These are phyloP conservation scores for Rhabdornis inornatus DNA, from an alignment of 2,113 vertebrate species.

Conservation along the genomic window DNA sequence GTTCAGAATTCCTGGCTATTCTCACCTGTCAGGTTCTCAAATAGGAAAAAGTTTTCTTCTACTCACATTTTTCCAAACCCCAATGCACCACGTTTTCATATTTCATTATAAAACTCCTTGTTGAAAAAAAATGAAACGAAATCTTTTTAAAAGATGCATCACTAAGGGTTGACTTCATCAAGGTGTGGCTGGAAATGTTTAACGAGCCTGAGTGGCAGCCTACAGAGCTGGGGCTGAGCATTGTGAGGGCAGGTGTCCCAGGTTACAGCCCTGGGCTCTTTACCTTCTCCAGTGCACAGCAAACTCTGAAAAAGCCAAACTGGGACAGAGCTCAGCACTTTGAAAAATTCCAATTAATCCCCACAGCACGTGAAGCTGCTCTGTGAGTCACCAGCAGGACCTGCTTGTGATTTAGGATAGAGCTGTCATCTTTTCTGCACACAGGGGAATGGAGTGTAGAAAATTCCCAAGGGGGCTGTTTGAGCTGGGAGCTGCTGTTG, in stretches of 20 bases:
- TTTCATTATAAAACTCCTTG: neutral
- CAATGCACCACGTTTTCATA: fast-evolving
- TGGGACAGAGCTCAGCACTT: neutral
- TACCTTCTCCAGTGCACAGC: neutral
- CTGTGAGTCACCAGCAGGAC: neutral
- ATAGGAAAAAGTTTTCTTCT: neutral
- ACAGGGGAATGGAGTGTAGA: fast-evolving
- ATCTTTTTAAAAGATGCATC: neutral
- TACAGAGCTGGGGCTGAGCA: neutral
- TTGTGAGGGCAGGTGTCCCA: neutral
- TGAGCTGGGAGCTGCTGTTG: neutral
- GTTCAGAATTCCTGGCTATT: neutral
- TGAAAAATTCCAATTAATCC: neutral
- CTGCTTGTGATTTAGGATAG: neutral
- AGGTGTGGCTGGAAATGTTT: conserved; percentile 24
- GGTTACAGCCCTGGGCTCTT: neutral
- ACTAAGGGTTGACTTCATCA: conserved; percentile 7
- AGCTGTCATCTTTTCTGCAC: neutral
- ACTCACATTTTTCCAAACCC: neutral
- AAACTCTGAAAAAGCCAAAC: neutral
- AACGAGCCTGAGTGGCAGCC: neutral
- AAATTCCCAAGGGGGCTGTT: neutral
- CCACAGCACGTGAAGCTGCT: neutral
- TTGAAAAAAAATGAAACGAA: neutral
- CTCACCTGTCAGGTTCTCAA: neutral